phyloP scores from a whole-genome alignment of 2,797 vertebrate species.

The Hydrocynus forskahlii region DNA sequence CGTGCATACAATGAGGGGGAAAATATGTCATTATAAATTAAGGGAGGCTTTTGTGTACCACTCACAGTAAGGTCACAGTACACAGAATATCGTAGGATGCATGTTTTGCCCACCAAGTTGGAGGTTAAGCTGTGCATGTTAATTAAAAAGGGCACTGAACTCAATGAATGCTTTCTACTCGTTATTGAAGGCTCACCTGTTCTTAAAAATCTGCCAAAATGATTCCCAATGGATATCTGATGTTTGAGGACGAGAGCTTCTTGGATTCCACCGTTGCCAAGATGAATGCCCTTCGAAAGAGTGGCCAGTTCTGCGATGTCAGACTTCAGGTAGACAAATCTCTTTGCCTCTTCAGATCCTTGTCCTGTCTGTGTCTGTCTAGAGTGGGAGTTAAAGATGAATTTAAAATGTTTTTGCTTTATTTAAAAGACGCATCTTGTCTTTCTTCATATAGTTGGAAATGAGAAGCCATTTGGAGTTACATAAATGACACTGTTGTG shows the following conservation, averaged over 20 bases:
- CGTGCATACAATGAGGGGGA: conserved; percentile 61
- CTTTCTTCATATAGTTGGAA: too few relatives aligned
- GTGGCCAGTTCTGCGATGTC: conserved; percentile 98
- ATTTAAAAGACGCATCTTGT: too few relatives aligned
- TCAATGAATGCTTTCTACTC: neutral
- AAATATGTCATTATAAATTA: conserved; percentile 59
- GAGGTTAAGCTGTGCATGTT: neutral
- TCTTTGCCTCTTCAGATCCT: neutral
- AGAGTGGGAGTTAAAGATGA: too few relatives aligned
- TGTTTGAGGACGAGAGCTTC: conserved; percentile 98
- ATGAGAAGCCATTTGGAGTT: neutral
- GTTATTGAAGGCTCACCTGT: conserved; percentile 58
- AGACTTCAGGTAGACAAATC: conserved; percentile 90
- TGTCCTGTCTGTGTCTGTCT: neutral
- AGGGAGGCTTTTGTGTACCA: conserved; percentile 3
- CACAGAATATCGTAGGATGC: neutral
- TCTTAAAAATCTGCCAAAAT: conserved; percentile 76
- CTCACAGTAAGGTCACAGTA: conserved; percentile 14
- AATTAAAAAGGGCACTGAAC: neutral
- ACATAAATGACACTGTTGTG: neutral
- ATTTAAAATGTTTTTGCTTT: neutral
- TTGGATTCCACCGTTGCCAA: conserved; percentile 98
- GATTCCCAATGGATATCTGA: conserved; percentile 98
- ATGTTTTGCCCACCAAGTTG: neutral
- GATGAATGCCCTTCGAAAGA: conserved; percentile 98